Evolutionary conservation across 2,888 invertebrate genomes (phyloP), one percentile per base, ranked within the genome.

Genomic region (Polietes domitor): DNA sequence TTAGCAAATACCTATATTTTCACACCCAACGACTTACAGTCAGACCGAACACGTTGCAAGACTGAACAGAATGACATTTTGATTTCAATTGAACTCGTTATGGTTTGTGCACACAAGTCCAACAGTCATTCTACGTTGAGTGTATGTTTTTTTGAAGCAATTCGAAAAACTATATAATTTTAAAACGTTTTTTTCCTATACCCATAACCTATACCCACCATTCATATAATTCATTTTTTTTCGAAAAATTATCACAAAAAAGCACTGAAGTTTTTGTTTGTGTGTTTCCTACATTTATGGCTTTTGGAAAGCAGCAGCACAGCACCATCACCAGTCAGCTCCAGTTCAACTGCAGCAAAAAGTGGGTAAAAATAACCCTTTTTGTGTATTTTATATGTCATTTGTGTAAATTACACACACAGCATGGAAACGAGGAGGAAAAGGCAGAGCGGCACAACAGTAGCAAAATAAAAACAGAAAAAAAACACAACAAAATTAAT

Each of bases 351-450:
- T 17, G 15, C 65, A 65, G 37, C 17, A 65, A 63, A 63, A 63
- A 63, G 17, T 32, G 37, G 28, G 0, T 15, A 65, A 65, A 65
- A 41, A 41, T 41, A 65, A 19, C 65, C 65, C 41, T 65, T 37
- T 58, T 70, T 7, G 10, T 55, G 72, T 21, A 28, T 74, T 53
- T 61, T 70, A 41, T 80, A 65, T 83, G 68, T 77, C 79, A 80
- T 80, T 83, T 83, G 77, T 80, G 37, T 74, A 83, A 83, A 80
- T 83, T 83, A 83, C 43, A 83, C 43, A 77, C 21, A 65, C 3
- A 24, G 4, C 26, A 26, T 21, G 50, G 24, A 24, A 53, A 53
- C 26, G 10, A 53, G 58, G 24, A 58, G 24, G 26, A 58, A 58
- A 58, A 58, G 15, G 58, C 24, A 15, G 58, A 5, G 58, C 24